Evolutionary conservation across 2,888 invertebrate species (phyloP), one percentile per base, ranked within the genome.

Genomic region (Cactoblastis cactorum): DNA sequence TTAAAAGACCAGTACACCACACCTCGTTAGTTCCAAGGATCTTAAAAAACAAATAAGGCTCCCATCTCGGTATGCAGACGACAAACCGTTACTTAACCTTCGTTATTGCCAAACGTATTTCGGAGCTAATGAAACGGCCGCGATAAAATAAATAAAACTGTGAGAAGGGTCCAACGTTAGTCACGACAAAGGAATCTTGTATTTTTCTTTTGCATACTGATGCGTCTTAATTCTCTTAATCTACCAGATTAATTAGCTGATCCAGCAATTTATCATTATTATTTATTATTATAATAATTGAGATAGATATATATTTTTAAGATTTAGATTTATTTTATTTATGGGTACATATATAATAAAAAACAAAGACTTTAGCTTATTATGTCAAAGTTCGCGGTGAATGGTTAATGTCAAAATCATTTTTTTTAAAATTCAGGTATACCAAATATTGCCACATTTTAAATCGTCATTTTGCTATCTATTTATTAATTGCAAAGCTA

Each of bases 41-140:
- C 35, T 8, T 8, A 15, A 35, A 35, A 35, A 9, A 19, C 19
- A 11, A n/a, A 22, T 5, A 15, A 28, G 11, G 28, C 43, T 14
- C 3, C 17, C 28, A 17, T 28, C 28, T 3, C 14, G 43, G 28
- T 37, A 37, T 37, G 37, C 37, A 37, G 37, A 37, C 37, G 35
- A 35, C 38, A n/a, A 9, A 28, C 43, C 43, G 43, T 43, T 43
- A 43, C 43, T 43, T 43, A 43, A 43, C 43, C 43, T 43, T 28
- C 43, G 43, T 43, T 28, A 43, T 43, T 43, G 43, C 43, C 43
- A 11, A 43, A 43, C 17, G 28, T 15, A 14, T 41, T 24, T 28
- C 11, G 43, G 17, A 15, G 28, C 14, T 32, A 28, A 43, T 43
- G 43, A 37, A 15, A 37, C 17, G 15, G 15, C 37, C 37, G 43